Evolutionary conservation across 2,797 vertebrate genomes (phyloP).

Genomic region (Pelodytes ibericus): DNA sequence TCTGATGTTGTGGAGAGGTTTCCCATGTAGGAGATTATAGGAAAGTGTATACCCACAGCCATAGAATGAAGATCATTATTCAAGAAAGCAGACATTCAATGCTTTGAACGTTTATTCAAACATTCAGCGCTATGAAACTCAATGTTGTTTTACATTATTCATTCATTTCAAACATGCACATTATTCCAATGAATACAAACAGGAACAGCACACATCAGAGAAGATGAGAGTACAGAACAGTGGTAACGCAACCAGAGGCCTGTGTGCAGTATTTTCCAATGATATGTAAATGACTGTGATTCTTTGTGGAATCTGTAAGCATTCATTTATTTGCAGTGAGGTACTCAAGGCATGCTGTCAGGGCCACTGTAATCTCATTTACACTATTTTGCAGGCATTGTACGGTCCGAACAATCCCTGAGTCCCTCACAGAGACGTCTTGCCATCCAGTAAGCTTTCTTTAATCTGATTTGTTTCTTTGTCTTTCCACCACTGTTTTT

Average conservation of each 20-base stretch:
- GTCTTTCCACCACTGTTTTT: neutral
- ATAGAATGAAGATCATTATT: neutral
- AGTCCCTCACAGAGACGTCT: constrained; percentile 37
- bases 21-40: neutral
- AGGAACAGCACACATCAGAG: too few relatives aligned
- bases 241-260: too few relatives aligned
- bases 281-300: too few relatives aligned
- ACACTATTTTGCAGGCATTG: constrained; percentile 23
- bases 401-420: constrained; percentile 24
- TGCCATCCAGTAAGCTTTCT: constrained; percentile 28
- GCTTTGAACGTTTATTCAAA: neutral
- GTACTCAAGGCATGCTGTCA: too few relatives aligned
- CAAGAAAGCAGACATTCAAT: neutral
- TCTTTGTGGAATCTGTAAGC: too few relatives aligned
- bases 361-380: neutral
- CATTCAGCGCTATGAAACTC: neutral
- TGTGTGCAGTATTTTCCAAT: too few relatives aligned
- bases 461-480: neutral
- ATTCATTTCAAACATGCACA: too few relatives aligned
- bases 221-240: too few relatives aligned
- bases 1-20: neutral
- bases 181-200: too few relatives aligned
- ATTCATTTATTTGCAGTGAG: too few relatives aligned
- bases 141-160: neutral
- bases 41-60: neutral